Base-by-base conservation (phyloP, 1,140 invertebrate genomes). In the Geopemphigus sp. region DNA sequence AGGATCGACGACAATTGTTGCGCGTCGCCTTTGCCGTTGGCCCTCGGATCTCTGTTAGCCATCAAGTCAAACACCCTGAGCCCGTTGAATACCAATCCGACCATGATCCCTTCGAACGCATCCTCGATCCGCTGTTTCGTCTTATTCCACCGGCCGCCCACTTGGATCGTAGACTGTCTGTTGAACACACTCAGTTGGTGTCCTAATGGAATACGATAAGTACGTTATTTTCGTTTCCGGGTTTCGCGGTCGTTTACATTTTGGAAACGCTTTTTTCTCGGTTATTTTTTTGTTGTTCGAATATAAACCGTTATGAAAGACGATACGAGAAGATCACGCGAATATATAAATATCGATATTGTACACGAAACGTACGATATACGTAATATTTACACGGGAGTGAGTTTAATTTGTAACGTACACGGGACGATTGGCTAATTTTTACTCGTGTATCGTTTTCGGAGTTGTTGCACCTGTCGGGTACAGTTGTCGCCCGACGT, bases 161-260 rank as follows among this genome's bases (percentile, higher is more conserved):
- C 89, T 83, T 94, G 92, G 72, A 98, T 92, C 26, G 90, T 91
- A 14, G 94, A 93, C 88, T 97, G 95, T 83, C 91, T 92, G 87
- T 98, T 97, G 87, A 98, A 98, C 26, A 96, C 93, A 64, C 91
- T 92, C 66, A 95, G 89, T 83, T 97, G 95, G 83, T 92, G 90
- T 80, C 94, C 95, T 95, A 81, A 80, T 14, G 81, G 82, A 83
- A 15, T 59, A 4, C 4, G 17, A 8, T 22, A 26, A 11, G 24
- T 26, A 59, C 19, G 24, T 45, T 64, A 39, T 39, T 39, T 12
- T 1, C 11, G 10, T 22, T 19, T 5, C 12, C 12, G 1, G 19
- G 32, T 63, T 5, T 32, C 19, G 24, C 24, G 4, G 26, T 61
- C 15, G 24, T 29, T 6, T 61, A 0, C 6, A 29, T 8, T 61